Conservation (phyloP, 1,140 invertebrate species). For the Scaptomyza pallida region DNA sequence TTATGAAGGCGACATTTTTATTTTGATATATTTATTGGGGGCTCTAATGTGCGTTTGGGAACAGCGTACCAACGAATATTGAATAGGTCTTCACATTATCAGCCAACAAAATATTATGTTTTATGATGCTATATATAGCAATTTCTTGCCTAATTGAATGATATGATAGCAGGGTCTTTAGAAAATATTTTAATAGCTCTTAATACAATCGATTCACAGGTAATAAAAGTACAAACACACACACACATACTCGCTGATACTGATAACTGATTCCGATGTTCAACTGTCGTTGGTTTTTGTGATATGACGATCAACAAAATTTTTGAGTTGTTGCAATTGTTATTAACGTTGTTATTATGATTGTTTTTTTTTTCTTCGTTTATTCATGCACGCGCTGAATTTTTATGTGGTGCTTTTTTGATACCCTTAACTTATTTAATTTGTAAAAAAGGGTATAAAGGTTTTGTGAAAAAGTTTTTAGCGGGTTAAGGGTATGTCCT, state of each 20-base stretch:
- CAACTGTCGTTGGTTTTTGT: slow-evolving; percentile 35
- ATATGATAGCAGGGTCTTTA: slow-evolving; percentile 76
- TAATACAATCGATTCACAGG: slow-evolving; percentile 81
- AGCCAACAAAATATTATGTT: slow-evolving; percentile 67
- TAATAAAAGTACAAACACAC: slow-evolving; percentile 48
- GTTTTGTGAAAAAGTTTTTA: too few species aligned
- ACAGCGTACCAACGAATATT: slow-evolving; percentile 27
- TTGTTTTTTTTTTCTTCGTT: background rate
- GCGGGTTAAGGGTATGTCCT: too few species aligned
- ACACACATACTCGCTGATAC: slow-evolving; percentile 46
- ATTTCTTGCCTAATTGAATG: slow-evolving; percentile 81
- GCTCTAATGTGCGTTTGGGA: slow-evolving; percentile 63
- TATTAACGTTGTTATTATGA: background rate
- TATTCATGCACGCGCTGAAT: slow-evolving; percentile 15
- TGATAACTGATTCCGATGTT: slow-evolving; percentile 32
- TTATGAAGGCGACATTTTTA: slow-evolving; percentile 72
- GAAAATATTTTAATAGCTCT: slow-evolving; percentile 82
- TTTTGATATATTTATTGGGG: slow-evolving; percentile 76
- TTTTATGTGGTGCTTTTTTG: background rate
- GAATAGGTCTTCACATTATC: slow-evolving; percentile 66
- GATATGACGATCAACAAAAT: slow-evolving; percentile 23
- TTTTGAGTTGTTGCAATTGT: slow-evolving; percentile 6
- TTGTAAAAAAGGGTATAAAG: background rate
- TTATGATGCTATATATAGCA: slow-evolving; percentile 77
- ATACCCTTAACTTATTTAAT: too few species aligned